Percentiles rank a stretch among this genome's conserved stretches.
Conservation (phyloP, 2,888 invertebrate genomes). For the Mechanitis mazaeus region DNA sequence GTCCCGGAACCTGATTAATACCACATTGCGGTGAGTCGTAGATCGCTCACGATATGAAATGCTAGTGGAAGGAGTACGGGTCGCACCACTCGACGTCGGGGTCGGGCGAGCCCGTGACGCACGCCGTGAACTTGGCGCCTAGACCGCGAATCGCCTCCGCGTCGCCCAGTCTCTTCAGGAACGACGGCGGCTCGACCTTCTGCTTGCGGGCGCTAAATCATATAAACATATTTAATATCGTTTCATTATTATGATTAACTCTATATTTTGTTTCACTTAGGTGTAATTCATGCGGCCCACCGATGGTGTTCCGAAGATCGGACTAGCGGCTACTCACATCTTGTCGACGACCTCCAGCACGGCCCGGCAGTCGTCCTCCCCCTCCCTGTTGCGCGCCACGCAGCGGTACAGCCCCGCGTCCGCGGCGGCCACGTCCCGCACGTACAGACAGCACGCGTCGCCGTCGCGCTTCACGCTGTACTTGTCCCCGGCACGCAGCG, state of each 20-base stretch:
- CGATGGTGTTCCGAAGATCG: too few relatives aligned
- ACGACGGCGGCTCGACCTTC: constrained; percentile 89
- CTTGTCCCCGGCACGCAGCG: constrained; percentile 82
- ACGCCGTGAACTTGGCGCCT: constrained; percentile 95
- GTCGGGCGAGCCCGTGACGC: constrained; percentile 90
- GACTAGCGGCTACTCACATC: constrained; percentile 78
- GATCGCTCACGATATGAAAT: background rate
- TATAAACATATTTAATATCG: background rate
- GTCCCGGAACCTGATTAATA: constrained; percentile 80
- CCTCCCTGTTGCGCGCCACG: constrained; percentile 87
- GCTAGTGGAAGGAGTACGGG: background rate
- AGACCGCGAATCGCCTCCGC: constrained; percentile 91
- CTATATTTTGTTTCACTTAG: too few relatives aligned
- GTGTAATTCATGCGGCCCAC: too few relatives aligned
- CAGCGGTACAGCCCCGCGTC: constrained; percentile 88
- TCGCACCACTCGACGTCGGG: constrained; percentile 84
- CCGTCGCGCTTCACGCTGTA: constrained; percentile 86
- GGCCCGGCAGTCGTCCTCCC: constrained; percentile 85
- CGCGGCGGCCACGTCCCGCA: constrained; percentile 79
- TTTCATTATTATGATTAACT: background rate
- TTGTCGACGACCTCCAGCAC: constrained; percentile 86
- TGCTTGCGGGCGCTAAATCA: constrained; percentile 80
- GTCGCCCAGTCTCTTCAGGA: constrained; percentile 93
- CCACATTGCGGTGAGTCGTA: too few relatives aligned
- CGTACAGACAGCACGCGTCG: constrained; percentile 85